Evolutionary conservation across 1,140 invertebrate species (phyloP).

Genomic region (Orius insidiosus): DNA sequence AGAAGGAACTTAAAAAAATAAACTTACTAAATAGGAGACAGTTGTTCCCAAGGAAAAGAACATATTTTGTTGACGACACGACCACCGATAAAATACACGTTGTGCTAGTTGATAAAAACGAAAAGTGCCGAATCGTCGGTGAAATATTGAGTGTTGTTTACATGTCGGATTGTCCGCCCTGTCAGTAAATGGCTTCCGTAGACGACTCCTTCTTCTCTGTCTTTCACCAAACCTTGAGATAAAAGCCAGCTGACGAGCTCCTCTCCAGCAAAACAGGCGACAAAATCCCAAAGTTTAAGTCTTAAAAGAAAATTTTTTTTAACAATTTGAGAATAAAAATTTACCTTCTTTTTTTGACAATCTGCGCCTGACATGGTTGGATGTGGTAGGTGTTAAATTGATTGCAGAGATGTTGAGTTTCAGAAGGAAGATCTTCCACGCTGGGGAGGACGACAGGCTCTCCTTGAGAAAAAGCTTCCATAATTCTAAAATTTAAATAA

Average conservation of each 20-base stretch:
- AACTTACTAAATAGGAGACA: background rate
- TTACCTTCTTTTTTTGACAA: conserved; percentile 53
- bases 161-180: conserved; percentile 65
- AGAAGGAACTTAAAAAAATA: background rate
- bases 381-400: conserved; percentile 76
- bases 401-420: conserved; percentile 68
- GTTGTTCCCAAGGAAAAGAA: background rate
- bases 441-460: conserved; percentile 49
- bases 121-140: conserved; percentile 15
- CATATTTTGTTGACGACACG: background rate
- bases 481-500: too few species aligned
- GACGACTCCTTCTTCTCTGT: conserved; percentile 53
- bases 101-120: conserved; percentile 10
- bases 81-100: conserved; percentile 4
- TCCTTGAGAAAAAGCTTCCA: conserved; percentile 36
- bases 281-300: conserved; percentile 54
- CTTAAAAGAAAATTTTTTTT: conserved; percentile 31
- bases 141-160: conserved; percentile 67
- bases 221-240: conserved; percentile 52
- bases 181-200: conserved; percentile 72
- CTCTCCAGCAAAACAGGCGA: conserved; percentile 62
- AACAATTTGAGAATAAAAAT: conserved; percentile 3
- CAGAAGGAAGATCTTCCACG: conserved; percentile 51
- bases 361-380: conserved; percentile 57
- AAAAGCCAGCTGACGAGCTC: conserved; percentile 76